phyloP scores from a whole-genome alignment of 2,113 vertebrate genomes.

The Furnarius figulus region DNA sequence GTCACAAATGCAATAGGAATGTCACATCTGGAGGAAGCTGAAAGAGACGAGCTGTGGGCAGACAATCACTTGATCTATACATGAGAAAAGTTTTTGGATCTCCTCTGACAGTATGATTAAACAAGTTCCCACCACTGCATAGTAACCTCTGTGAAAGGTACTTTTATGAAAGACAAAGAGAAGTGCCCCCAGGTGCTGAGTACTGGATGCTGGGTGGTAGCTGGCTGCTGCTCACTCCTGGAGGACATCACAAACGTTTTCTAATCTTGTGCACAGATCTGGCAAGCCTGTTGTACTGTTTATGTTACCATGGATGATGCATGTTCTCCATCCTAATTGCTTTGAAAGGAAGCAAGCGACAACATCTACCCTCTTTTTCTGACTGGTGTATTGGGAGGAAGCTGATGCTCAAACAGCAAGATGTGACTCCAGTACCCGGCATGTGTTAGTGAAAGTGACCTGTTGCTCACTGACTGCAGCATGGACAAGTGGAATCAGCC shows the following conservation, averaged over 20 bases:
- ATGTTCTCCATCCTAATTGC: not conserved
- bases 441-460: not conserved
- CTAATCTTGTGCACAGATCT: not conserved
- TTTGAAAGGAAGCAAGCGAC: not conserved
- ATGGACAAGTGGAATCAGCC: not conserved
- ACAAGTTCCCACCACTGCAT: accelerated
- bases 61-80: not conserved
- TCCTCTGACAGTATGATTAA: not conserved
- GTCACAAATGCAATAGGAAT: not conserved
- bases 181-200: not conserved
- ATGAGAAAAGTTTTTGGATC: accelerated
- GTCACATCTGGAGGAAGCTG: not conserved
- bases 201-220: not conserved
- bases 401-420: not conserved
- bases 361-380: accelerated
- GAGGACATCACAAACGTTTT: not conserved
- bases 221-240: not conserved
- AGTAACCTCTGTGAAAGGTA: not conserved
- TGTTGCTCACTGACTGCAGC: not conserved
- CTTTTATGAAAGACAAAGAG: not conserved
- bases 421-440: not conserved
- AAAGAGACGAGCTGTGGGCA: not conserved
- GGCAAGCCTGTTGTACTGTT: not conserved
- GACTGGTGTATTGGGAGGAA: accelerated
- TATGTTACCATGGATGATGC: not conserved